phyloP scores from a whole-genome alignment of 2,888 invertebrate genomes.

The Lingula anatina region DNA sequence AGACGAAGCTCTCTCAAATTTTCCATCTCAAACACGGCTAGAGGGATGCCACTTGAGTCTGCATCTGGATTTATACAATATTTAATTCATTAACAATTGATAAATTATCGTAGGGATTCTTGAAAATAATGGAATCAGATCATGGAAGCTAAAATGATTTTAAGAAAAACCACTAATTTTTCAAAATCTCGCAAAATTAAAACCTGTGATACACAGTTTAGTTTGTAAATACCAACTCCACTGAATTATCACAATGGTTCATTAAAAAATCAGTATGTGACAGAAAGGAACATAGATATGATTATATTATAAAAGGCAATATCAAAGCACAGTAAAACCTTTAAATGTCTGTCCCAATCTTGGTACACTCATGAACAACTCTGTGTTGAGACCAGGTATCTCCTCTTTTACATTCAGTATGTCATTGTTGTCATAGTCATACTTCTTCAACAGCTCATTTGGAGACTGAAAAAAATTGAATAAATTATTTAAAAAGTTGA shows the following conservation, averaged over 20 bases:
- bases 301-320: background rate
- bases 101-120: background rate
- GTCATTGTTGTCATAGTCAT: slow-evolving; percentile 4
- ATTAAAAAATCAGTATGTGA: too few relatives aligned
- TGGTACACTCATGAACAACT: slow-evolving; percentile 5
- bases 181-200: too few relatives aligned
- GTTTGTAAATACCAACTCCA: too few relatives aligned
- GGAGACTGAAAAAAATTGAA: slow-evolving; percentile 1
- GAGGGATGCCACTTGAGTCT: slow-evolving; percentile 32
- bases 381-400: slow-evolving; percentile 2
- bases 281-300: background rate
- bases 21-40: slow-evolving; percentile 25
- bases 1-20: slow-evolving; percentile 27
- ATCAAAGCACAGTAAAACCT: background rate
- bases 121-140: background rate
- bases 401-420: slow-evolving; percentile 5
- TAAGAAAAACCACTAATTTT: too few relatives aligned
- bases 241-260: too few relatives aligned
- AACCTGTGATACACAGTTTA: too few relatives aligned
- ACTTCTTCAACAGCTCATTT: slow-evolving; percentile 4
- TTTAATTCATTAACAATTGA: too few relatives aligned
- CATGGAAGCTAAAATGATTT: too few relatives aligned
- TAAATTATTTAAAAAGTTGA: too few relatives aligned
- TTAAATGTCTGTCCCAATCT: slow-evolving; percentile 5
- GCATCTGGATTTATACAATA: slow-evolving; percentile 5